phyloP scores from a whole-genome alignment of 2,797 vertebrate species.

The Leptodactylus fallax region DNA sequence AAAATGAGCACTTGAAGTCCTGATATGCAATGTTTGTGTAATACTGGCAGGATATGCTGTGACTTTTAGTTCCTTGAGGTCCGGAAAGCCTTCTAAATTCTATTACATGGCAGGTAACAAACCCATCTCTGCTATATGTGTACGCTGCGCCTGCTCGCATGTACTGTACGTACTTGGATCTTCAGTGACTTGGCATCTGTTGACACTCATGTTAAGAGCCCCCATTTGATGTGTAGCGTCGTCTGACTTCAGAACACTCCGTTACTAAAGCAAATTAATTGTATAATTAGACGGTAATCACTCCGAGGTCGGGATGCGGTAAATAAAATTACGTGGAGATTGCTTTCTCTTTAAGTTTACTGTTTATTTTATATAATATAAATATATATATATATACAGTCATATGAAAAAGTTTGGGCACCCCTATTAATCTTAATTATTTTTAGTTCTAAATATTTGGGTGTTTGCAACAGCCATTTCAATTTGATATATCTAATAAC shows the following conservation, averaged over 20 bases:
- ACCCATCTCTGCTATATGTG: neutral
- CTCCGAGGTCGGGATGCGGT: neutral
- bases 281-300: conserved; percentile 12
- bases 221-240: conserved; percentile 1
- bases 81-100: neutral
- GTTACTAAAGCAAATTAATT: conserved; percentile 18
- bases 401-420: no score
- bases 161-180: neutral
- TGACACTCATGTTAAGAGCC: conserved; percentile 8
- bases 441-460: no score
- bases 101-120: neutral
- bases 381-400: neutral
- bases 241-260: neutral
- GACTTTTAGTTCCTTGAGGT: neutral
- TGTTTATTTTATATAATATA: neutral
- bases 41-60: neutral
- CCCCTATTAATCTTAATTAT: no score
- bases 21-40: neutral
- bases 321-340: neutral
- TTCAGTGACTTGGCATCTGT: neutral
- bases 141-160: neutral
- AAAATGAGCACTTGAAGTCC: neutral
- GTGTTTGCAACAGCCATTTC: no score
- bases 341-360: neutral
- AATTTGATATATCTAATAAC: no score